Conservation (phyloP, 2,797 vertebrate genomes). For the Anguilla megastoma region DNA sequence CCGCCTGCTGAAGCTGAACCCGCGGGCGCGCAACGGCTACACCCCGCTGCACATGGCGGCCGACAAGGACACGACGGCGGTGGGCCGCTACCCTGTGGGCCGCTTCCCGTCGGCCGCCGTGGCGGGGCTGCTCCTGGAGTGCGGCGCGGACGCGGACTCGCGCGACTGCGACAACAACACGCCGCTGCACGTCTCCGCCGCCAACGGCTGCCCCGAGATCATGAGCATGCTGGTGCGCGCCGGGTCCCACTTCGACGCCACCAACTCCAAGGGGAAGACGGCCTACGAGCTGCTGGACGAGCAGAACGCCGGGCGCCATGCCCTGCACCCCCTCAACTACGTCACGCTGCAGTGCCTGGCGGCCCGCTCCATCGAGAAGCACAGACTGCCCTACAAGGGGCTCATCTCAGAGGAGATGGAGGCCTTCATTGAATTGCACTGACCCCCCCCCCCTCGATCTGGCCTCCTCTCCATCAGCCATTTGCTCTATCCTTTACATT, state of each 20-base stretch:
- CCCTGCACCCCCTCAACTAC: conserved; percentile 87
- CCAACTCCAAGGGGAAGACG: conserved; percentile 87
- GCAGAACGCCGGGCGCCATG: conserved; percentile 81
- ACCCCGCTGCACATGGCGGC: conserved; percentile 92
- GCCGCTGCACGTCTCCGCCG: conserved; percentile 86
- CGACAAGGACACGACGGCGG: conserved; percentile 89
- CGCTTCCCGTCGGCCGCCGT: conserved; percentile 87
- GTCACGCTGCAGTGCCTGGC: conserved; percentile 96
- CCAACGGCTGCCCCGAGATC: conserved; percentile 83
- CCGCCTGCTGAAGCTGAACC: conserved; percentile 88
- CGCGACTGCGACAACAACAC: conserved; percentile 95
- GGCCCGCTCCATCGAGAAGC: conserved; percentile 86
- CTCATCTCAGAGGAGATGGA: conserved; percentile 94
- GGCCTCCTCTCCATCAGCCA: conserved; percentile 15
- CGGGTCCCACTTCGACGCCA: conserved; percentile 90
- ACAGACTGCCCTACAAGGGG: conserved; percentile 93
- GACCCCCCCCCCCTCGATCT: conserved; percentile 50
- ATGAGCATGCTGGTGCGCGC: conserved; percentile 86
- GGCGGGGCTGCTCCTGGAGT: conserved; percentile 84
- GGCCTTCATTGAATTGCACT: conserved; percentile 94
- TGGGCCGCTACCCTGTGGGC: conserved; percentile 91
- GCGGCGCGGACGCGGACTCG: conserved; percentile 88
- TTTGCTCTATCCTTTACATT: conserved; percentile 27
- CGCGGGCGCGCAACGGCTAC: conserved; percentile 82
- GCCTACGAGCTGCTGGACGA: conserved; percentile 90